Evolutionary conservation across 2,113 vertebrate species (phyloP), one percentile per base, ranked within the genome.

Genomic region (Eretmodus cyanostictus): DNA sequence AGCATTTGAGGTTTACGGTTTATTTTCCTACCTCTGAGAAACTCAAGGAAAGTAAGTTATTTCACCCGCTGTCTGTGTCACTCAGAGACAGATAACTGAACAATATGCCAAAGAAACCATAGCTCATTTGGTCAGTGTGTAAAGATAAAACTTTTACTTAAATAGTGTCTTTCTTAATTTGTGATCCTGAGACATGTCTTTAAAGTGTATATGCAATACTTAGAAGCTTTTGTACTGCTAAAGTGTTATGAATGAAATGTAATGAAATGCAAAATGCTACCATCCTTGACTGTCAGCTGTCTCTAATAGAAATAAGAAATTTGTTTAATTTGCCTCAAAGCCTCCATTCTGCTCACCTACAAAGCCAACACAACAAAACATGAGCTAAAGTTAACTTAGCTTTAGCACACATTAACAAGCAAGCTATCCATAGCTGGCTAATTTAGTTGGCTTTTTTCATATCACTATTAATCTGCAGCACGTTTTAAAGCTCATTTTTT

Each of bases 21-120:
- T 17, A 80, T 89, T 89, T 88, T 86, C 78, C 81, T 84, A 63
- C 36, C 68, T 80, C 80, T 6, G 36, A 82, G 51, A 87, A 83
- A 40, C 27, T 86, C 14, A 79, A 82, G 86, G 80, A 83, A 85
- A 91, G 84, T 38, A 90, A 89, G 82, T 86, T 78, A 87, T 82
- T 49, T 82, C 80, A 82, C 55, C 57, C 53, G 1, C 38, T 27
- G 76, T 84, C 87, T 80, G 45, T 51, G 45, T 78, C 10, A 78
- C 45, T 78, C 7, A 31, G 16, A 78, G 17, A 31, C 42, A 51
- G 73, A 49, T n/a, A 49, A 59, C 27, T 79, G 34, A 38, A 42
- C 53, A 68, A 80, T 38, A 11, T 38, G 55, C 54, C 38, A 57
- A 81, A 45, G 54, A 55, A 55, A 73, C 16, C 83, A 24, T 63